Conservation (phyloP, 64 coral and sea anemone species). For the Astreopora myriophthalma region DNA sequence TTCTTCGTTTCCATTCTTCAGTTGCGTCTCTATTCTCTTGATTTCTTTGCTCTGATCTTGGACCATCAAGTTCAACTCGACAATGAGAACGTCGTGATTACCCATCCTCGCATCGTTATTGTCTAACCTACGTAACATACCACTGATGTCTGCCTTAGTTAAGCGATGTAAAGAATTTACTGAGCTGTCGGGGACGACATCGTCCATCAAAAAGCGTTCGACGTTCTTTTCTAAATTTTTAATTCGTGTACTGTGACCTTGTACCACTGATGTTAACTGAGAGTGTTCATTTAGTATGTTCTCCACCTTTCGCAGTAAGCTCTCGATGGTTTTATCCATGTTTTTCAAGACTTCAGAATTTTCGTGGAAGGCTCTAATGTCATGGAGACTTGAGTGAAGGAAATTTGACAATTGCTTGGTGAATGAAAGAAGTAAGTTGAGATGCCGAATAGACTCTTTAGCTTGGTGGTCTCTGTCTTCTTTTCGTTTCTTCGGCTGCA, state of each 20-base stretch:
- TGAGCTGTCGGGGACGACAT: neutral
- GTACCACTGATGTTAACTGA: neutral
- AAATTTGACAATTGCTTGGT: neutral
- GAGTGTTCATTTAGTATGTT: neutral
- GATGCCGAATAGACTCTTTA: neutral
- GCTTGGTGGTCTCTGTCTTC: slow-evolving; percentile 4
- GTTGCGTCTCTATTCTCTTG: neutral
- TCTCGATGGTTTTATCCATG: neutral
- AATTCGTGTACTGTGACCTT: neutral
- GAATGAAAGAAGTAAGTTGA: neutral
- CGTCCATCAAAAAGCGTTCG: slow-evolving; percentile 12
- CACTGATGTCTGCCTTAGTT: neutral
- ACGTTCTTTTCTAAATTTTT: neutral
- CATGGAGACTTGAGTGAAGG: neutral
- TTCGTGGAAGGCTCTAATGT: neutral
- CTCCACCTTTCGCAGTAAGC: neutral
- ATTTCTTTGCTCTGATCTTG: slow-evolving; percentile 5
- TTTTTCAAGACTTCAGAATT: neutral
- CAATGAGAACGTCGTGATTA: slow-evolving; percentile 39
- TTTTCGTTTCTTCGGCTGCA: neutral
- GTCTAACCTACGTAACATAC: slow-evolving; percentile 5
- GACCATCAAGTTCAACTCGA: slow-evolving; percentile 23
- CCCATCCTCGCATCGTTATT: slow-evolving; percentile 41
- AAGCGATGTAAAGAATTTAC: neutral
- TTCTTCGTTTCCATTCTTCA: slow-evolving; percentile 20